Evolutionary conservation across 2,113 vertebrate genomes (phyloP).

Genomic region (Eidolon helvum): DNA sequence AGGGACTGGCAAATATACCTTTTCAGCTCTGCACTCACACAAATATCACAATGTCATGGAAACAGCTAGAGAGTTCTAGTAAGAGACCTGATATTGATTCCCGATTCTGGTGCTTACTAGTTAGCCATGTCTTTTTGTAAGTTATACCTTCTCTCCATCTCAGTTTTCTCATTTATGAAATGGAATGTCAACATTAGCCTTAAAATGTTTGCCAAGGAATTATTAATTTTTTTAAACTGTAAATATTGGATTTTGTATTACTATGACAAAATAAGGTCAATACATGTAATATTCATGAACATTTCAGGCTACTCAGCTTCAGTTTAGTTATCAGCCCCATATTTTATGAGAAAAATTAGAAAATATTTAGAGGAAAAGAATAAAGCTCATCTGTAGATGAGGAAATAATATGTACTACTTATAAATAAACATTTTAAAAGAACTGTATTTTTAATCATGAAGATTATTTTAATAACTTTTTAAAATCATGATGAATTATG

Average conservation of each 20-base stretch:
- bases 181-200: not conserved
- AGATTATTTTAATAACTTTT: conserved; percentile 18
- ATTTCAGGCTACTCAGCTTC: not conserved
- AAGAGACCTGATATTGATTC: not conserved
- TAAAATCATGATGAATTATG: conserved; percentile 11
- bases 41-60: not conserved
- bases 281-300: not conserved
- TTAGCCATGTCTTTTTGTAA: not conserved
- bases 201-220: conserved; percentile 5
- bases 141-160: not conserved
- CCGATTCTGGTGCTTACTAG: not conserved
- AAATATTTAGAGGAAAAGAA: conserved; percentile 20
- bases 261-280: not conserved
- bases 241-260: not conserved
- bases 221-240: not conserved
- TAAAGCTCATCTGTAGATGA: not conserved
- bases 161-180: not conserved
- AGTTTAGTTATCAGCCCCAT: not conserved
- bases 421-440: conserved; percentile 29
- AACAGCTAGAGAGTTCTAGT: not conserved
- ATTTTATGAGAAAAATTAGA: conserved; percentile 9
- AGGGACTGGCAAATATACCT: not conserved
- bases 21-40: not conserved
- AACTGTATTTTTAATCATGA: not conserved
- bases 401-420: not conserved